Conservation (phyloP, 2,113 vertebrate species). For the Mandrillus leucophaeus region DNA sequence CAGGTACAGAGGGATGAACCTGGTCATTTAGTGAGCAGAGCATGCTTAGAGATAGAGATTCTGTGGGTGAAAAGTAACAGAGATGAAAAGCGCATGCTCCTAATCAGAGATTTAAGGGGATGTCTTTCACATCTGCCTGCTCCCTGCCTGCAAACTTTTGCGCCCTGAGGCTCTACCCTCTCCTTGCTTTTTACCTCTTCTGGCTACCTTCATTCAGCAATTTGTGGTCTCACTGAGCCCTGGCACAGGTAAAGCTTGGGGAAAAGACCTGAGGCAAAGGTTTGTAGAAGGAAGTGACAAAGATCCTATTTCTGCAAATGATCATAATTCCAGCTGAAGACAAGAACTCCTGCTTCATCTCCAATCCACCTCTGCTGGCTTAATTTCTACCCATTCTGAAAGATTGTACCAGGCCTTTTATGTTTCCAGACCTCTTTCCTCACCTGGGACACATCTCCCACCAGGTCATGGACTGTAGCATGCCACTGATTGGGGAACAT, state of each 20-base stretch:
- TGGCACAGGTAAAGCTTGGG: neutral
- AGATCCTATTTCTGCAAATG: neutral
- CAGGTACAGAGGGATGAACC: neutral
- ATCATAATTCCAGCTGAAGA: neutral
- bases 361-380: neutral
- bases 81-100: neutral
- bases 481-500: constrained; percentile 98
- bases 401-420: neutral
- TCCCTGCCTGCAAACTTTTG: neutral
- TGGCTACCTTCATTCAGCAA: neutral
- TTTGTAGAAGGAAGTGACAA: neutral
- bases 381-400: neutral
- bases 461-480: constrained; percentile 96
- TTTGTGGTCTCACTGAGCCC: neutral
- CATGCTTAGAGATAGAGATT: neutral
- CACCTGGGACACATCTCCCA: neutral
- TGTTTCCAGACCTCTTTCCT: constrained; percentile 19
- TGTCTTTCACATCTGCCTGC: neutral
- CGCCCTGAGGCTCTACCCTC: neutral
- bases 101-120: neutral
- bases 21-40: neutral
- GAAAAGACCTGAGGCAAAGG: neutral
- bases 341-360: neutral
- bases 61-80: neutral
- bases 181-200: neutral